A percentile compares a stretch with the other conserved stretches of the same genome.
Conservation (phyloP, 1,140 invertebrate species). For the Tetramorium alpestre region DNA sequence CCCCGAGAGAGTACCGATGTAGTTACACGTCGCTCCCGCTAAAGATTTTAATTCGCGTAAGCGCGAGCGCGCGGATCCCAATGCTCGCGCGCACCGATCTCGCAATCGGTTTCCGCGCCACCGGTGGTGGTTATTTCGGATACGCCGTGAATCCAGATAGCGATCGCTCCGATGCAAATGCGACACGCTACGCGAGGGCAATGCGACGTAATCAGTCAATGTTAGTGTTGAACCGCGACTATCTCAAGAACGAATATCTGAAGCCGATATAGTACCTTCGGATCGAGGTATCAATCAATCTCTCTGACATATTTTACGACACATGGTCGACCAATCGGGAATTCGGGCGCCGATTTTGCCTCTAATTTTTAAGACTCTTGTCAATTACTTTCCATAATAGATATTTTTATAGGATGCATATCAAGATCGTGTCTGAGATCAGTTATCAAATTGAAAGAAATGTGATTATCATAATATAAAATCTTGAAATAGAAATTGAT, state of each 20-base stretch:
- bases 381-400: background rate
- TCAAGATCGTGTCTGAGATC: background rate
- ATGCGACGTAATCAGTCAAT: constrained; percentile 33
- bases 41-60: constrained; percentile 47
- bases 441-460: background rate
- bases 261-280: background rate
- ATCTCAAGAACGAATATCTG: constrained; percentile 24
- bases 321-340: too few species aligned
- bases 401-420: background rate
- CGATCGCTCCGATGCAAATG: constrained; percentile 28
- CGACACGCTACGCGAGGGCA: background rate
- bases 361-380: too few species aligned
- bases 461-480: background rate
- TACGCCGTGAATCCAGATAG: background rate
- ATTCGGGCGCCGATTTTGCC: too few species aligned
- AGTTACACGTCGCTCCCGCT: background rate
- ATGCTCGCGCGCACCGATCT: background rate
- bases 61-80: background rate
- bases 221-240: constrained; percentile 12
- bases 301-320: background rate
- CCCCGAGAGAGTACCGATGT: constrained; percentile 17
- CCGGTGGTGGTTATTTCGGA: constrained; percentile 23
- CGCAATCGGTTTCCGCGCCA: background rate
- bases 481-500: background rate
- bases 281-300: constrained; percentile 12